A percentile compares a stretch with the other conserved stretches of the same genome.
These are phyloP conservation scores for Turritopsis dohrnii DNA, from an alignment of 30 jellyfish, hydroid and myxozoan genomes.

Conservation along the genomic window DNA sequence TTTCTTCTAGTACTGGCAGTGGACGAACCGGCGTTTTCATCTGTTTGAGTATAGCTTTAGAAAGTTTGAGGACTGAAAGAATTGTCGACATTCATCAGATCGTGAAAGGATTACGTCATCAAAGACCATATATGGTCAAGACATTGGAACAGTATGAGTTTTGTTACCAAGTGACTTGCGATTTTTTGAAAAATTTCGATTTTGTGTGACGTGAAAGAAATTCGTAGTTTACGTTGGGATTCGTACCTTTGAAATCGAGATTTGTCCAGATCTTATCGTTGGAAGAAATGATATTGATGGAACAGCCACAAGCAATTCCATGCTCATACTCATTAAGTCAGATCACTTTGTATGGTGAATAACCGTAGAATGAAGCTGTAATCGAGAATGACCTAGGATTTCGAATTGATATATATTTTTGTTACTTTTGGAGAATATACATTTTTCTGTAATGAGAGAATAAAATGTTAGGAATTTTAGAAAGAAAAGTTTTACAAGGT, in stretches of 20 bases:
- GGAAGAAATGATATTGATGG: no score
- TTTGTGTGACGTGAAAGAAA: conserved; percentile 14
- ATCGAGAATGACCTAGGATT: neutral
- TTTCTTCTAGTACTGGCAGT: conserved; percentile 30
- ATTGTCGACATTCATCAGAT: conserved; percentile 75
- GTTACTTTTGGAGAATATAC: neutral
- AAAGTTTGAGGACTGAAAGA: conserved; percentile 66
- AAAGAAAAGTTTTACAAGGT: neutral
- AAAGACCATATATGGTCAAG: conserved; percentile 87
- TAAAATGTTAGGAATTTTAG: neutral
- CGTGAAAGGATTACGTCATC: conserved; percentile 72
- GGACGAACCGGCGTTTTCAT: conserved; percentile 87
- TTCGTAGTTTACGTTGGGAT: neutral
- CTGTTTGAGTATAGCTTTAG: conserved; percentile 69
- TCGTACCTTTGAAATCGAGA: no score
- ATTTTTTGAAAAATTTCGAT: conserved; percentile 63
- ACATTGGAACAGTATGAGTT: conserved; percentile 79
- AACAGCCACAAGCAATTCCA: neutral
- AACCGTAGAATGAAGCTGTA: neutral
- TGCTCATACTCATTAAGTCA: neutral
- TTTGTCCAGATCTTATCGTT: no score
- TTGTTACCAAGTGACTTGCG: conserved; percentile 77
- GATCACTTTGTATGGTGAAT: neutral
- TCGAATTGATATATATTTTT: neutral
- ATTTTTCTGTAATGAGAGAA: neutral